Base-by-base conservation (phyloP, 2,888 invertebrate genomes). In the Amphipyra berbera region DNA sequence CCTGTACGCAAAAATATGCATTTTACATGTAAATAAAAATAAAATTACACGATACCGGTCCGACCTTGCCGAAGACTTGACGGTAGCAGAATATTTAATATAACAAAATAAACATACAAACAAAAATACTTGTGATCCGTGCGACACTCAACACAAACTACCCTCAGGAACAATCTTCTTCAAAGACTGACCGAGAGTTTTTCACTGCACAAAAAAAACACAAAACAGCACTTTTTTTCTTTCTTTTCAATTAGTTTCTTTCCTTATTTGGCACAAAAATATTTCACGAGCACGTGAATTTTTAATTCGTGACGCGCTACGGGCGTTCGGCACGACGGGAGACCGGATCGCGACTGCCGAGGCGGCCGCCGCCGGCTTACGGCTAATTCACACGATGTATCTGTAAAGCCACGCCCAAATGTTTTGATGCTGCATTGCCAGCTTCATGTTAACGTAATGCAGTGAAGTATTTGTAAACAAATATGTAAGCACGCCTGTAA, bases 321-420 rank as follows among this genome's bases (percentile, higher is more conserved):
- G 13, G 60, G 61, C 79, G 79, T 72, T 60, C 71, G 61, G 14
- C 44, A 62, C 58, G 61, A 45, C 53, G 56, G 57, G 60, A 76
- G 71, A 61, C 53, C 71, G 61, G 48, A 58, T 44, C 74, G 70
- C 69, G 62, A 79, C 79, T 79, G 79, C 27, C 76, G 67, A 44
- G 40, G 41, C 63, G 48, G 45, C 21, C 2, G 45, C 21, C 2
- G 21, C 57, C 81, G 79, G 81, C 78, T 67, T 62, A 67, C 71
- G 73, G 73, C 62, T 73, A 67, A 75, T 73, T 68, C 76, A 64
- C 66, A 65, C 76, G 56, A 42, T 46, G 55, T 56, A 49, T 64
- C 72, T 55, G 48, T 52, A 70, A 80, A 76, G 83, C 91, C 91
- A 90, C 92, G 88, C 92, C 91, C 91, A 80, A 76, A 81, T 90